Evolutionary conservation across 1,140 invertebrate species (phyloP), one percentile per base, ranked within the genome.

Genomic region (Zaprionus ghesquierei): DNA sequence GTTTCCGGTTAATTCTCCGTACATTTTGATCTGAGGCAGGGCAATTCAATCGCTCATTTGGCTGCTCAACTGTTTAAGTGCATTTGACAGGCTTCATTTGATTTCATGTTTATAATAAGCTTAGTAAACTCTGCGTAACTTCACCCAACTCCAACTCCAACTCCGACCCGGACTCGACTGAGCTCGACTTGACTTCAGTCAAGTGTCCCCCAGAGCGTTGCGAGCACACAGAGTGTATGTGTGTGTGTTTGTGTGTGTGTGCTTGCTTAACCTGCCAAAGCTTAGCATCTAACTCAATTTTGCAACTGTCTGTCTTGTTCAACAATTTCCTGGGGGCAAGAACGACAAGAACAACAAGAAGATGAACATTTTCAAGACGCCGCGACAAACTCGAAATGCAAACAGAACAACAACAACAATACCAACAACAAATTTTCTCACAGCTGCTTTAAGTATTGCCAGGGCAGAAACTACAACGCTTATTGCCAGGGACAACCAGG

Each of bases 11-110:
- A 82, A 79, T 76, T 79, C 59, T 60, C 58, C 66, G 76, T n/a
- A n/a, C n/a, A n/a, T n/a, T 84, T 79, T 68, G 66, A 86, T 75
- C 60, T 8, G 27, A 5, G 27, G n/a, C 65, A 12, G 56, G 46
- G 22, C 35, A 85, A 77, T 77, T 69, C 44, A 66, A 68, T 59
- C 65, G 81, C 66, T 85, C 75, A 75, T 79, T 82, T 81, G 74
- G 75, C 73, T 69, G 77, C 66, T 81, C 69, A 82, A 70, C 71
- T 75, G 80, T 75, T 71, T 51, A 71, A 76, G 75, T 85, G 81
- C 81, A 87, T 86, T 87, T 87, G 82, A 87, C 82, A 77, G 75
- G 76, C 84, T 87, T 87, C 76, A 87, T 82, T 87, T 89, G 84
- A 86, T 89, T 86, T 79, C 79, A 58, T 70, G 79, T 80, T 81